These are phyloP conservation scores for Synanthedon tipuliformis DNA, from an alignment of 2,888 invertebrate species.

Conservation along the genomic window DNA sequence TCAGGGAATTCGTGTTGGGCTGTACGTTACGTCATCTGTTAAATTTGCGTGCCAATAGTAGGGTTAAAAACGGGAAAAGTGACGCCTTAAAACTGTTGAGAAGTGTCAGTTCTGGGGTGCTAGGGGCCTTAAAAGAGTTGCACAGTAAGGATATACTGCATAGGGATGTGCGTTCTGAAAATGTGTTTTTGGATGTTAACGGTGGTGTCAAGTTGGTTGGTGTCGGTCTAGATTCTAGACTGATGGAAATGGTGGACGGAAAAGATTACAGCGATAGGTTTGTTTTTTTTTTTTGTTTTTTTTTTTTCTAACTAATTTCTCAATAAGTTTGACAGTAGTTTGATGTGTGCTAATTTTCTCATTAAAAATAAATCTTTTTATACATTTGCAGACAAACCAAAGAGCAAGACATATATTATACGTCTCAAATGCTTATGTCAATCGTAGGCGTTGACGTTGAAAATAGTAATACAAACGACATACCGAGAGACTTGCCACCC, in stretches of 20 bases:
- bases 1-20: constrained; percentile 76
- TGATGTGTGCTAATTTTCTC: too few relatives aligned
- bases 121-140: constrained; percentile 81
- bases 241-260: constrained; percentile 69
- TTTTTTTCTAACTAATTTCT: not conserved
- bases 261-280: constrained; percentile 49
- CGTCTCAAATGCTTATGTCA: constrained; percentile 77
- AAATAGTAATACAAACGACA: constrained; percentile 59
- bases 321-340: too few relatives aligned
- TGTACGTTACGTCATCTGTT: constrained; percentile 29
- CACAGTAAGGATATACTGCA: constrained; percentile 87
- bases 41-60: constrained; percentile 9
- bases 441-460: constrained; percentile 62
- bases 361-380: too few relatives aligned
- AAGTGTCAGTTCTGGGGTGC: constrained; percentile 77
- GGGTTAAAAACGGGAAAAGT: constrained; percentile 25
- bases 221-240: constrained; percentile 76
- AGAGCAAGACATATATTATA: constrained; percentile 79
- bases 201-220: constrained; percentile 75
- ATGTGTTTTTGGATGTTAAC: constrained; percentile 77
- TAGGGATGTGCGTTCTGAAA: constrained; percentile 80
- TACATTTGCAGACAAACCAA: constrained; percentile 53
- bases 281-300: constrained; percentile 8
- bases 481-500: constrained; percentile 70
- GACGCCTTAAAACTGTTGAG: constrained; percentile 63